Percentiles rank a stretch among this genome's conserved stretches.
Conservation (phyloP, 1,140 invertebrate genomes). For the Hypothenemus hampei region DNA sequence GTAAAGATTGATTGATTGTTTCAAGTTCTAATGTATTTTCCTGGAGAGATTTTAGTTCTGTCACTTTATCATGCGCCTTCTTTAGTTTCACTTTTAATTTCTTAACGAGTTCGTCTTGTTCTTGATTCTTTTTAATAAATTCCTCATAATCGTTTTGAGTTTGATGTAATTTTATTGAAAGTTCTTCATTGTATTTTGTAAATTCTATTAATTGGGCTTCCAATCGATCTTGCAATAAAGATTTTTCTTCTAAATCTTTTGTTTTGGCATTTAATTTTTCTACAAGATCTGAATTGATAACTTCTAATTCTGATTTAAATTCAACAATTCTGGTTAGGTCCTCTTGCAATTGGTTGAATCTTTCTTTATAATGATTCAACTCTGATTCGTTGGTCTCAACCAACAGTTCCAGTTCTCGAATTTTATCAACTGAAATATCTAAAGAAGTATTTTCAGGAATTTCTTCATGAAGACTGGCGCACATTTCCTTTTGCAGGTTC, state of each 20-base stretch:
- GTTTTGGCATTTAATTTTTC: slow-evolving; percentile 52
- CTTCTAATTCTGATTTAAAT: slow-evolving; percentile 50
- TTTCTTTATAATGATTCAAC: slow-evolving; percentile 56
- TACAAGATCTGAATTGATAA: slow-evolving; percentile 51
- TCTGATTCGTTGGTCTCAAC: slow-evolving; percentile 67
- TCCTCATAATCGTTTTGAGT: slow-evolving; percentile 55
- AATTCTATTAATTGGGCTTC: slow-evolving; percentile 51
- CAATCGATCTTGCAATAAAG: slow-evolving; percentile 52
- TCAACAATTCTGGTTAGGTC: slow-evolving; percentile 53
- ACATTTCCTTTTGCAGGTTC: slow-evolving; percentile 35
- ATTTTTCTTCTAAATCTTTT: slow-evolving; percentile 51
- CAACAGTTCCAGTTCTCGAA: slow-evolving; percentile 66
- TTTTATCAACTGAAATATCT: slow-evolving; percentile 51
- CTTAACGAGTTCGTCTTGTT: slow-evolving; percentile 43
- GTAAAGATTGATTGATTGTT: slow-evolving; percentile 38
- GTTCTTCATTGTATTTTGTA: slow-evolving; percentile 52
- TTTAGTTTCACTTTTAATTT: slow-evolving; percentile 51
- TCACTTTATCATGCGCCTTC: slow-evolving; percentile 43
- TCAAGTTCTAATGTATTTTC: slow-evolving; percentile 28
- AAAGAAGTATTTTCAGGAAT: slow-evolving; percentile 8
- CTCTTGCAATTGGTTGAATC: slow-evolving; percentile 56
- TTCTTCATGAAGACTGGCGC: slow-evolving; percentile 28
- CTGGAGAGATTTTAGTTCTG: slow-evolving; percentile 20
- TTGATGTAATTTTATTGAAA: slow-evolving; percentile 52
- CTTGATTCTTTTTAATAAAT: slow-evolving; percentile 44